Evolutionary conservation across 2,113 vertebrate genomes (phyloP).

Genomic region (Ariopsis seemanni): DNA sequence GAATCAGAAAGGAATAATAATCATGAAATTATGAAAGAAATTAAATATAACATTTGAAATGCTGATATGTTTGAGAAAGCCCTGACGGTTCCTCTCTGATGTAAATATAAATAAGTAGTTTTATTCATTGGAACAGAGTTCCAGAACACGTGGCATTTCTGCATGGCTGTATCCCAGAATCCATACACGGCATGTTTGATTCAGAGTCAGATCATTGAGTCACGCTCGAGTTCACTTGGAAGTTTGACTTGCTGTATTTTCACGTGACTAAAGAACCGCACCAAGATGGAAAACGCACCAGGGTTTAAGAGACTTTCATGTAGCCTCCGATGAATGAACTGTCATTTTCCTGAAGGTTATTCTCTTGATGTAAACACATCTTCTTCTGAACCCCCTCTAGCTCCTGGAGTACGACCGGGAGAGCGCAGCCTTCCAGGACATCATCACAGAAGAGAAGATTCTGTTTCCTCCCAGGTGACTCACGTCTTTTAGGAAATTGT

Average conservation of each 20-base stretch:
- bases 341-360: neutral
- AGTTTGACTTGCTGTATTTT: neutral
- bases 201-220: neutral
- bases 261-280: neutral
- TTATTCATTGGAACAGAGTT: neutral
- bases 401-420: constrained; percentile 79
- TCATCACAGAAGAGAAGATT: constrained; percentile 74
- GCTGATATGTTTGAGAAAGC: too few relatives aligned
- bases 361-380: neutral
- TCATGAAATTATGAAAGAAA: too few relatives aligned
- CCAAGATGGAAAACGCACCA: neutral
- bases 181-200: neutral
- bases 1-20: too few relatives aligned
- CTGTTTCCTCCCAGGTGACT: constrained; percentile 78
- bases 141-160: too few relatives aligned
- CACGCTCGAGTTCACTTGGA: too few relatives aligned
- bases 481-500: neutral
- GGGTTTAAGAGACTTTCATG: neutral
- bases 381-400: constrained; percentile 55
- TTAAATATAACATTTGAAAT: too few relatives aligned
- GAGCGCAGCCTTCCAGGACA: constrained; percentile 66
- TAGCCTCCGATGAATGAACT: neutral
- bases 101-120: neutral
- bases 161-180: too few relatives aligned
- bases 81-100: too few relatives aligned